Base-by-base conservation (phyloP, 2,797 vertebrate genomes). In the Bradypus variegatus region DNA sequence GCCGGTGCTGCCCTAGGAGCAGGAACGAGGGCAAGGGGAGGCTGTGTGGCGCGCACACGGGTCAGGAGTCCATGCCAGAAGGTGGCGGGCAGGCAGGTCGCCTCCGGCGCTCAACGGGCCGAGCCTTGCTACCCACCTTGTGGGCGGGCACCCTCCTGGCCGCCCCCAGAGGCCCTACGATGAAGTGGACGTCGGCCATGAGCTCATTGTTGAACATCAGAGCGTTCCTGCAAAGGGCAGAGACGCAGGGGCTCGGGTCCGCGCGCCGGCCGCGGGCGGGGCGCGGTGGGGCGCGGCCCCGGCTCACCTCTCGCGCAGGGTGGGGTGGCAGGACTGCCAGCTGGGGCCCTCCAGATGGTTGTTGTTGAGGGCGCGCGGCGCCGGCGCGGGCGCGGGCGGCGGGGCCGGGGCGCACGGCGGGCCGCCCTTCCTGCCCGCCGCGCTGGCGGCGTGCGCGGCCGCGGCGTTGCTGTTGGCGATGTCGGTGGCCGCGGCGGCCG, bases 141-240 rank as follows among this genome's bases (percentile, higher is more conserved):
- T 99, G 99, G 45, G 99, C 99, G 10, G 99, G 99, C 93, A 99
- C 98, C 97, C 97, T 98, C 97, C 98, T 97, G 13, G 98, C 97
- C 5, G 96, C 98, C 93, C 98, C 98, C 65, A 97, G 92, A 19
- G 98, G 98, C 60, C 99, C 99, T 25, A 99, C 99, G 36, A 99
- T 96, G 97, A 99, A 99, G 97, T 99, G 98, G 94, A 99, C 98
- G n/a, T 99, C 99, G 3, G 99, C 99, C 99, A 99, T 99, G 96
- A 99, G 98, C 97, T 99, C 99, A 96, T 99, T 99, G 98, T 99
- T 99, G 96, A 99, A 99, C 99, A 99, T 99, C 96, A 98, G 97
- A 86, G 99, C 99, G 95, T 99, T 99, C 98, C 99, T 99, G 96
- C 70, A 94, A 96, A 92, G 95, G 91, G 82, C 93, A 86, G 94